These are phyloP conservation scores for Perithous albicinctus DNA, from an alignment of 2,888 invertebrate genomes.

Conservation along the genomic window DNA sequence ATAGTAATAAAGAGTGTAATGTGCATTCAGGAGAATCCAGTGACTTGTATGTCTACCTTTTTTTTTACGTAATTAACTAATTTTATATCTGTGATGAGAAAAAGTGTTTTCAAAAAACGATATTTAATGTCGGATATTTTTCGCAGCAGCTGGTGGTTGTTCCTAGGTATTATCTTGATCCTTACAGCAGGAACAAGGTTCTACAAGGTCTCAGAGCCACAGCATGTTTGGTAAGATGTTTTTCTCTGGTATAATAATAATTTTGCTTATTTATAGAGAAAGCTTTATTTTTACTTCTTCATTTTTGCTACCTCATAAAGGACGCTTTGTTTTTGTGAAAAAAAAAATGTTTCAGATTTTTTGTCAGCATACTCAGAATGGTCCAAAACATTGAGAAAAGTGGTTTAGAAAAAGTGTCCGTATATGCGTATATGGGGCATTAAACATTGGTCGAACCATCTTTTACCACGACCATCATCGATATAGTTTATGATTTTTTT, in stretches of 20 bases:
- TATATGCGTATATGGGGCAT: no score
- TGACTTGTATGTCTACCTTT: conserved; percentile 62
- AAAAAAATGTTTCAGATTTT: no score
- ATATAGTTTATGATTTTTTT: no score
- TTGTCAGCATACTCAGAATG: no score
- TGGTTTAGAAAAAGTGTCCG: no score
- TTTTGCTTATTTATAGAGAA: no score
- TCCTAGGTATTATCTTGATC: conserved; percentile 88
- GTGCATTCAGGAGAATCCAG: conserved; percentile 7
- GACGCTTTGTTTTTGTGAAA: no score
- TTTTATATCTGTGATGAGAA: background rate
- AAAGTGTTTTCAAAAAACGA: background rate
- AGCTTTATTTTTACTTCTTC: no score
- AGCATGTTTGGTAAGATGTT: conserved; percentile 94
- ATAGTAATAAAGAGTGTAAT: conserved; percentile 11
- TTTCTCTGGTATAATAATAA: background rate
- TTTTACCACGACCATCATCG: no score
- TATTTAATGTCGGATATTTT: background rate
- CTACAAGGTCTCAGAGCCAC: conserved; percentile 95
- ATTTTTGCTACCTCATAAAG: no score
- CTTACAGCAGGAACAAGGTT: conserved; percentile 92
- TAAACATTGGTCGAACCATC: no score
- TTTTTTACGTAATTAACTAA: background rate
- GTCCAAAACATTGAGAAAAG: no score
- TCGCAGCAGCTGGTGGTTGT: conserved; percentile 88